Evolutionary conservation across 2,888 invertebrate species (phyloP).

Genomic region (Xestia rhomboidea): DNA sequence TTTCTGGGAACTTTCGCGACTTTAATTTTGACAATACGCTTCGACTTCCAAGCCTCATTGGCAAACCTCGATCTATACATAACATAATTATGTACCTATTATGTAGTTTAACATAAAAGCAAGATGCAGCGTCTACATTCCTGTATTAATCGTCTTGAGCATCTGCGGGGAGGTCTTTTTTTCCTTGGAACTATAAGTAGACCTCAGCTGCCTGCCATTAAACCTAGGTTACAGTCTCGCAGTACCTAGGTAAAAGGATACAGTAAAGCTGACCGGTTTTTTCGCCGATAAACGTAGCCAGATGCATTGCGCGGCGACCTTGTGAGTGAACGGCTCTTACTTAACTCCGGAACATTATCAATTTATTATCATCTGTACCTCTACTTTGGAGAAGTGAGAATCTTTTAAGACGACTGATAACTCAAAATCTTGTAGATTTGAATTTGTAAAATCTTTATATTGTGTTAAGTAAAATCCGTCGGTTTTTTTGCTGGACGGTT

Average conservation of each 20-base stretch:
- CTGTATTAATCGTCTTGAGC: neutral
- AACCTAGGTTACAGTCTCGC: conserved; percentile 23
- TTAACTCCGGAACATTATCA: conserved; percentile 52
- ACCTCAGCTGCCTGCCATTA: conserved; percentile 12
- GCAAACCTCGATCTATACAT: neutral
- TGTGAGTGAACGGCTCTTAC: conserved; percentile 66
- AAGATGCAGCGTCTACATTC: conserved; percentile 7
- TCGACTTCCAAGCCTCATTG: neutral
- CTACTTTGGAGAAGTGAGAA: conserved; percentile 15
- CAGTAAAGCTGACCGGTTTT: conserved; percentile 58
- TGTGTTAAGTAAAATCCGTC: neutral
- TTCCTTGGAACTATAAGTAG: conserved; percentile 2
- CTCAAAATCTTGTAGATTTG: neutral
- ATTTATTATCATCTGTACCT: conserved; percentile 34
- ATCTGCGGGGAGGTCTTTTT: conserved; percentile 1
- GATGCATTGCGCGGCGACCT: conserved; percentile 63
- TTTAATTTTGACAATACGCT: neutral
- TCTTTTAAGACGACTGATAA: neutral
- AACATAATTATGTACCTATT: too few species aligned
- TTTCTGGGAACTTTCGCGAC: neutral
- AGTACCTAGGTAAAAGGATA: conserved; percentile 43
- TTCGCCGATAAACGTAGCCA: conserved; percentile 55
- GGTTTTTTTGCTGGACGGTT: neutral
- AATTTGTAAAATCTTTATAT: neutral
- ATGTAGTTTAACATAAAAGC: neutral